A percentile compares a stretch with the other conserved stretches of the same genome.
phyloP scores from a whole-genome alignment of 2,797 vertebrate genomes.

The Selene dorsalis region DNA sequence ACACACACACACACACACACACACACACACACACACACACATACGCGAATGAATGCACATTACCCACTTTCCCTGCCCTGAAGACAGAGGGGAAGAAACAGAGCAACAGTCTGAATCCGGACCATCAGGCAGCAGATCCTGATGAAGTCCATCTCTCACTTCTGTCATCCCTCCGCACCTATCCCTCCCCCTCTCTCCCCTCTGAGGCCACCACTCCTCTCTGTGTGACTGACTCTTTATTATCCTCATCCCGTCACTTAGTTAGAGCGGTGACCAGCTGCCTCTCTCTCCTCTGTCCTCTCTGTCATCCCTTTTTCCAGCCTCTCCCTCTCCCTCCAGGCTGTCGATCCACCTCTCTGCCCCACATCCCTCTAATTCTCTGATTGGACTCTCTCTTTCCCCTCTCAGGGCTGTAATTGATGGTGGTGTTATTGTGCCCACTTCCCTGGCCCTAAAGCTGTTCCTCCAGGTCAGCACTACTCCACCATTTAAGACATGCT shows the following conservation, averaged over 20 bases:
- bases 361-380: conserved; percentile 75
- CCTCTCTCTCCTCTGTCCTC: conserved; percentile 56
- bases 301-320: conserved; percentile 49
- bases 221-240: conserved; percentile 67
- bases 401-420: conserved; percentile 77
- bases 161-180: conserved; percentile 64
- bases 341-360: conserved; percentile 72
- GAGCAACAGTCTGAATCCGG: conserved; percentile 54
- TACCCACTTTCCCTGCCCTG: conserved; percentile 28
- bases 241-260: conserved; percentile 68
- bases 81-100: conserved; percentile 58
- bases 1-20: conserved; percentile 16
- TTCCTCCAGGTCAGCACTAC: conserved; percentile 71
- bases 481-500: conserved; percentile 57
- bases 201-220: conserved; percentile 57
- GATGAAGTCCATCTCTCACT: conserved; percentile 80
- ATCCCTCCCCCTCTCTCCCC: conserved; percentile 16
- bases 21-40: conserved; percentile 19
- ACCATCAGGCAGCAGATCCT: conserved; percentile 66
- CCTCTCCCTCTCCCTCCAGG: conserved; percentile 62
- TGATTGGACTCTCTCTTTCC: conserved; percentile 70
- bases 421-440: conserved; percentile 78
- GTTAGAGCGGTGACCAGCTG: conserved; percentile 61
- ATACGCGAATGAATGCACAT: conserved; percentile 14
- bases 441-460: conserved; percentile 64